Percentiles rank a stretch among this genome's conserved stretches.
Conservation (phyloP, 2,888 invertebrate genomes). For the Helicoverpa assulta region DNA sequence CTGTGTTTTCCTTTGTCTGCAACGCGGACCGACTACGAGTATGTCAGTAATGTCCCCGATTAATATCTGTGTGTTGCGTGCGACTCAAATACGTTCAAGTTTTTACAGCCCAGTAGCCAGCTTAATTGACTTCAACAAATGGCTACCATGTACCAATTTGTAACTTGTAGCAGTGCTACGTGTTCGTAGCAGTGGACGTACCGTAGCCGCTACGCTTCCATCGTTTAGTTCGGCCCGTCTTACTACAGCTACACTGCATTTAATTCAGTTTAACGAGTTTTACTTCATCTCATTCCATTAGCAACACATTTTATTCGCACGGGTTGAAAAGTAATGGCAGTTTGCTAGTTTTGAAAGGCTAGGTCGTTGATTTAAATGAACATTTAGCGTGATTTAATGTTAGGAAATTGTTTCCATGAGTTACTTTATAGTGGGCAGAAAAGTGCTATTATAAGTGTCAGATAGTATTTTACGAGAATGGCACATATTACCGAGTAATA, state of each 20-base stretch:
- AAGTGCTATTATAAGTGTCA: not conserved
- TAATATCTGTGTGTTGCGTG: slow-evolving; percentile 70
- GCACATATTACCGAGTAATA: not conserved
- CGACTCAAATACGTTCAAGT: slow-evolving; percentile 59
- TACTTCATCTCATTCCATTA: slow-evolving; percentile 57
- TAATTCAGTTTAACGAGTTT: slow-evolving; percentile 60
- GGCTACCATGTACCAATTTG: slow-evolving; percentile 64
- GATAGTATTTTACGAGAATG: not conserved
- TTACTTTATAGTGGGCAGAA: not conserved
- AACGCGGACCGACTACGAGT: slow-evolving; percentile 54
- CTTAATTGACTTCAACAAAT: slow-evolving; percentile 70
- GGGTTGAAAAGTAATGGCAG: slow-evolving; percentile 40
- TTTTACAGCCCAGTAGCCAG: slow-evolving; percentile 59
- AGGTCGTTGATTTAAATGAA: slow-evolving; percentile 16
- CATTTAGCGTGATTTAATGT: slow-evolving; percentile 7
- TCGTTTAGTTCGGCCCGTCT: slow-evolving; percentile 29
- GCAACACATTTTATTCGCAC: slow-evolving; percentile 45
- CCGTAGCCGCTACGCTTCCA: slow-evolving; percentile 42
- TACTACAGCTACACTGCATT: slow-evolving; percentile 52
- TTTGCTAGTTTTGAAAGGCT: slow-evolving; percentile 49
- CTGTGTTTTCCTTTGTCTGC: slow-evolving; percentile 74
- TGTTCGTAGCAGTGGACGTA: slow-evolving; percentile 53
- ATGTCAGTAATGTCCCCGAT: slow-evolving; percentile 71
- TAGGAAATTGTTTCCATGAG: not conserved
- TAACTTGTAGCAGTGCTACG: slow-evolving; percentile 66